A percentile compares a stretch with the other conserved stretches of the same genome.
phyloP scores from a whole-genome alignment of 2,797 vertebrate genomes.

The Siniperca undulata region DNA sequence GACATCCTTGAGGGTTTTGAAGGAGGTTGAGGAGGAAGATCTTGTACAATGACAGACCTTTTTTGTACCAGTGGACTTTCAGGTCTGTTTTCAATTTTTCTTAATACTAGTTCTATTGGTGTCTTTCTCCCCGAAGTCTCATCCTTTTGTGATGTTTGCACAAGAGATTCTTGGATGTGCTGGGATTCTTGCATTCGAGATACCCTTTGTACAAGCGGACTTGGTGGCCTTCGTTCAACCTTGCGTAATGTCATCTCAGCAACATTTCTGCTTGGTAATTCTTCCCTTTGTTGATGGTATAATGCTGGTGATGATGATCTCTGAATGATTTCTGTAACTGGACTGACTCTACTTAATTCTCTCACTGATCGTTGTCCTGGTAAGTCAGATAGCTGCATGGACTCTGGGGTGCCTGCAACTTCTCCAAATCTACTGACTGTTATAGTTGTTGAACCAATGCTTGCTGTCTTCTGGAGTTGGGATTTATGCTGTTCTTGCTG shows the following conservation, averaged over 20 bases:
- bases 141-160: constrained; percentile 64
- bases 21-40: constrained; percentile 59
- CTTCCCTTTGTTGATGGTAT: constrained; percentile 70
- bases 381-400: constrained; percentile 84
- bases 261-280: constrained; percentile 75
- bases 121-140: constrained; percentile 77
- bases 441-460: constrained; percentile 50
- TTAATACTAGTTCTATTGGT: constrained; percentile 76
- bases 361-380: constrained; percentile 82
- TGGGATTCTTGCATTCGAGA: constrained; percentile 80
- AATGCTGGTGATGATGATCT: constrained; percentile 80
- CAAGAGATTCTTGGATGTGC: constrained; percentile 59
- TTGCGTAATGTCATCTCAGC: constrained; percentile 81
- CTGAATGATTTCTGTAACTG: constrained; percentile 78
- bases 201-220: constrained; percentile 85
- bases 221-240: constrained; percentile 83
- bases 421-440: constrained; percentile 69
- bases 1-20: constrained; percentile 71
- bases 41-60: constrained; percentile 68
- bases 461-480: constrained; percentile 66
- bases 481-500: constrained; percentile 56
- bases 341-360: constrained; percentile 77
- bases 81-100: constrained; percentile 84
- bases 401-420: constrained; percentile 77
- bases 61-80: constrained; percentile 85